Percentiles rank a stretch among this genome's conserved stretches.
Conservation (phyloP, 2,888 invertebrate genomes). For the Cosmorhoe ocellata region DNA sequence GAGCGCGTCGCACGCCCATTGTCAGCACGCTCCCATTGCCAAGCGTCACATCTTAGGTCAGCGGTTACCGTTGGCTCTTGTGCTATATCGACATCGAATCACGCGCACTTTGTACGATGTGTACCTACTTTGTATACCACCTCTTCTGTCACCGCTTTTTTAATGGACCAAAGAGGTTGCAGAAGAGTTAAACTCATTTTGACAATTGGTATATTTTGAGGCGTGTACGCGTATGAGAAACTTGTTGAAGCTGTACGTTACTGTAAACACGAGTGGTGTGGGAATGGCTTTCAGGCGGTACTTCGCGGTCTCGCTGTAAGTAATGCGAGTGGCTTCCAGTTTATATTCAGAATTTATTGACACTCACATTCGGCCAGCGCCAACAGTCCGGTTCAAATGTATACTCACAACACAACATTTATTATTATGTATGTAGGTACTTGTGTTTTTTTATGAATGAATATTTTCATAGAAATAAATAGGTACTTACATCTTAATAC, state of each 20-base stretch:
- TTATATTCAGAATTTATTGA: background rate
- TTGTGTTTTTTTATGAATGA: too few relatives aligned
- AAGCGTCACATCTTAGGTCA: constrained; percentile 6
- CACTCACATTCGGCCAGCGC: background rate
- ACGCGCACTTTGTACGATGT: too few relatives aligned
- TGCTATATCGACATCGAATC: background rate
- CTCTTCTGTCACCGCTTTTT: too few relatives aligned
- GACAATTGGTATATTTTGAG: too few relatives aligned
- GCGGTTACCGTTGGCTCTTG: constrained; percentile 4
- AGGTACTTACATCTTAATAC: background rate
- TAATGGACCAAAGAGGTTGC: too few relatives aligned
- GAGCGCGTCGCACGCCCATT: constrained; percentile 11
- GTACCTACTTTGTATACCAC: too few relatives aligned
- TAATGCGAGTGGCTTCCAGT: background rate
- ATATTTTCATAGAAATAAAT: background rate
- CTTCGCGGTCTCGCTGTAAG: too few relatives aligned
- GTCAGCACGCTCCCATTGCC: constrained; percentile 15
- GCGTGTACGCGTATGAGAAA: background rate
- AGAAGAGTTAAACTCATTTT: too few relatives aligned
- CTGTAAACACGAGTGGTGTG: too few relatives aligned
- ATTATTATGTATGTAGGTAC: too few relatives aligned
- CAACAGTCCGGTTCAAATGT: constrained; percentile 1
- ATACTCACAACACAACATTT: background rate
- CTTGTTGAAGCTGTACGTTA: background rate
- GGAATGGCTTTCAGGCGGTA: too few relatives aligned